Base-by-base conservation (phyloP, 2,888 invertebrate genomes). In the Fragum sueziense region DNA sequence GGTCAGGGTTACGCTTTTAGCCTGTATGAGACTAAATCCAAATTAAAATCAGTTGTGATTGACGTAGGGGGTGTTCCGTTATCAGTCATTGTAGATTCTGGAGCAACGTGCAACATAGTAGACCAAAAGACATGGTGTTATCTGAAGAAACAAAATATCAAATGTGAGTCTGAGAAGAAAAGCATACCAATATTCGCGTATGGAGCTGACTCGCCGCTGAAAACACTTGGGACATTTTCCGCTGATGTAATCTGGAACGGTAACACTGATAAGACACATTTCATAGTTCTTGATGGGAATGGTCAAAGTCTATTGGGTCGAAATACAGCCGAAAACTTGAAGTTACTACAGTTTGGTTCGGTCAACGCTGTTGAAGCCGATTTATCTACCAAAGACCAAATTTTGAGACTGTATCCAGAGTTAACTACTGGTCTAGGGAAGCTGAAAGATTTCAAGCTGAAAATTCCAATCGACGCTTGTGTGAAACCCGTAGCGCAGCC, bases 401-500 rank as follows among this genome's bases (percentile, higher is more conserved):
- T 62, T 9, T 62, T 62, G 20, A 6, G 22, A 33, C 29, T 65
- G 52, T 65, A 52, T 65, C 59, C 71, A 29, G 59, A 73, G 14
- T 11, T 54, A 0, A 74, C 74, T 33, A 57, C 2, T 20, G 80
- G 82, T 25, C 22, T 78, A 20, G 86, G 76, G 1, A 84, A 74
- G 52, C 59, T 76, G n/a, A 76, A 76, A 34, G 51, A 73, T 22
- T 80, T 73, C 47, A 61, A 80, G 54, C 27, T 84, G 0, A 47
- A 78, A 27, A 77, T 81, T 47, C 76, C 74, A 6, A 73, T 81
- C 14, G 71, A 71, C 41, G 7, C 31, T 27, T 29, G 4, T 27
- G 47, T 61, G 1, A 11, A 70, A 22, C 79, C 84, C n/a, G 76
- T 80, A n/a, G 22, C 68, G 29, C 81, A 80, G 34, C 72, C 69